Evolutionary conservation across 2,113 vertebrate genomes (phyloP).

Genomic region (Podarcis raffonei): DNA sequence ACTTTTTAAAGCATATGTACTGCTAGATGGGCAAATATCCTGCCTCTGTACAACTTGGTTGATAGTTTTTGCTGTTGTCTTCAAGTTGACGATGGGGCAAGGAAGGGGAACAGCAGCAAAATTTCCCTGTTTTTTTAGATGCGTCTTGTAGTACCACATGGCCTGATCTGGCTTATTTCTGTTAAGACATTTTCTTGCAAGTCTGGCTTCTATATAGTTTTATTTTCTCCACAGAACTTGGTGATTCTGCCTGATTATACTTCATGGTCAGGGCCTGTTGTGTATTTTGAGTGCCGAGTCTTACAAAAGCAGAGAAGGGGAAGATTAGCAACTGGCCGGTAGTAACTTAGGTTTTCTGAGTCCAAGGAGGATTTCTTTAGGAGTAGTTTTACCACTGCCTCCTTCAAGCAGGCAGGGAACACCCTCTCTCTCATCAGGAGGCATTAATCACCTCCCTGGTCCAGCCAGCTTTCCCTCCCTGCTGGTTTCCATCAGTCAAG

Average conservation of each 20-base stretch:
- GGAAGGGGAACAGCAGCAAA: background rate
- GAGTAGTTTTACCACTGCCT: too few species aligned
- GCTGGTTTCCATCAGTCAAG: background rate
- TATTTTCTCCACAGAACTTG: background rate
- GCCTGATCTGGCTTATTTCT: too few species aligned
- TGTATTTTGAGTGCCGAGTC: background rate
- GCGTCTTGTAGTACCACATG: background rate
- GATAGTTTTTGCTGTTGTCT: background rate
- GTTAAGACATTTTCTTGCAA: background rate
- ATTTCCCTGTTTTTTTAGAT: background rate
- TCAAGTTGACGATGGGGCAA: background rate
- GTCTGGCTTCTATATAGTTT: background rate
- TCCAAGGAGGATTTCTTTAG: too few species aligned
- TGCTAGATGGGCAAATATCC: background rate
- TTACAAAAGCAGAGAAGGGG: background rate
- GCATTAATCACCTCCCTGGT: too few species aligned
- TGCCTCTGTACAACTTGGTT: background rate
- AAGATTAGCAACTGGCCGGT: too few species aligned
- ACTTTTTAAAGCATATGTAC: constrained; percentile 58
- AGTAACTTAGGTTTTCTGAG: too few species aligned
- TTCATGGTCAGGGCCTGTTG: background rate
- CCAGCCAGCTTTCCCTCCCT: background rate
- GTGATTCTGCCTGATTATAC: background rate
- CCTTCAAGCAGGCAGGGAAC: too few species aligned
- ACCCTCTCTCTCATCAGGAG: too few species aligned